Evolutionary conservation across 2,888 invertebrate species (phyloP).

Genomic region (Ophioninae sp.): DNA sequence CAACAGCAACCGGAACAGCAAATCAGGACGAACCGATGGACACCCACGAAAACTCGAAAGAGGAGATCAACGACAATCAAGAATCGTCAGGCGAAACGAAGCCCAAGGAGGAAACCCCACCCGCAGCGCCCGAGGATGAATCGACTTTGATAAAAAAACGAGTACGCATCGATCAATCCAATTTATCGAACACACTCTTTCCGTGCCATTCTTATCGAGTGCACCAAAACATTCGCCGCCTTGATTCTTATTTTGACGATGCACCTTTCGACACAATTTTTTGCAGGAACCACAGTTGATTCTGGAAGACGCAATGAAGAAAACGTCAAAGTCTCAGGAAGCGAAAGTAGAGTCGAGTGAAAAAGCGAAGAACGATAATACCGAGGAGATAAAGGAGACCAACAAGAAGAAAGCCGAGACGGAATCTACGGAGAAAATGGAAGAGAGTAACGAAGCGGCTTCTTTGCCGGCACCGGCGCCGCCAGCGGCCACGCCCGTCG

Average conservation of each 20-base stretch:
- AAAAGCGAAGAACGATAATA: slow-evolving; percentile 55
- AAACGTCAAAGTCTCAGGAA: slow-evolving; percentile 54
- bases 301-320: slow-evolving; percentile 57
- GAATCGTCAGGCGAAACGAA: slow-evolving; percentile 67
- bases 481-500: slow-evolving; percentile 40
- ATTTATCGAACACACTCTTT: background rate
- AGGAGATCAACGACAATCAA: slow-evolving; percentile 67
- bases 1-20: slow-evolving; percentile 62
- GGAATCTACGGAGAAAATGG: slow-evolving; percentile 63
- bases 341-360: slow-evolving; percentile 58
- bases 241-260: background rate
- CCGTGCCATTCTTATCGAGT: background rate
- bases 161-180: slow-evolving; percentile 66
- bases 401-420: slow-evolving; percentile 63
- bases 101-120: slow-evolving; percentile 66
- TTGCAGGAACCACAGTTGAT: slow-evolving; percentile 51
- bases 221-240: background rate
- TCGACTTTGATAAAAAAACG: slow-evolving; percentile 55
- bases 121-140: slow-evolving; percentile 56
- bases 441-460: slow-evolving; percentile 23
- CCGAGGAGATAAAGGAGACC: slow-evolving; percentile 58
- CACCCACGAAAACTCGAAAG: slow-evolving; percentile 70
- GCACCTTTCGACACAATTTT: background rate
- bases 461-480: slow-evolving; percentile 54
- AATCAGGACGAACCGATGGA: slow-evolving; percentile 72